Conservation (phyloP, 2,113 vertebrate genomes). For the Mesitornis unicolor region DNA sequence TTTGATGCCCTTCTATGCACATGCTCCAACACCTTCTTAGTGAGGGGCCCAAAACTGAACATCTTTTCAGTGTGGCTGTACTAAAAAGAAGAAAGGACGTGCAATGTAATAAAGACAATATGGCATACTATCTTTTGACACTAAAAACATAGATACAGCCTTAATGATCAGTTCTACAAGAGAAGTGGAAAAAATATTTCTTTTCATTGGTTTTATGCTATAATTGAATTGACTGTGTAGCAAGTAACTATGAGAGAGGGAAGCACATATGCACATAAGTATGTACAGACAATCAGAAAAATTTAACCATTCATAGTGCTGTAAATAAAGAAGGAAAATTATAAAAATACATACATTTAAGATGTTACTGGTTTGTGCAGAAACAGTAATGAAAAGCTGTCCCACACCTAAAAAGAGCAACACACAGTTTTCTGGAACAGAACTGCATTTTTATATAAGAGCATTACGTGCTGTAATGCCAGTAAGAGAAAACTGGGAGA, state of each 20-base stretch:
- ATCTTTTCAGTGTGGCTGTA: neutral
- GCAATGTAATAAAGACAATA: neutral
- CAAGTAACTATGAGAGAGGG: neutral
- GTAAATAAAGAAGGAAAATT: neutral
- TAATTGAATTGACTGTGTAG: neutral
- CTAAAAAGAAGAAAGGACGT: neutral
- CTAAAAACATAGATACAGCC: neutral
- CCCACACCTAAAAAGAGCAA: neutral
- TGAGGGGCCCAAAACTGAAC: too few relatives aligned
- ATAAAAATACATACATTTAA: neutral
- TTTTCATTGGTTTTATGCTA: neutral
- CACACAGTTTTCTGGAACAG: neutral
- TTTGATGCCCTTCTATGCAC: too few relatives aligned
- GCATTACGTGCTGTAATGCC: neutral
- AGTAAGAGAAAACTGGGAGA: neutral
- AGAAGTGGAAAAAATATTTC: neutral
- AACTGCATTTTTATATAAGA: neutral
- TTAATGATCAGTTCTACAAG: neutral
- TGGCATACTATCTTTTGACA: neutral
- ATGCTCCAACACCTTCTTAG: too few relatives aligned
- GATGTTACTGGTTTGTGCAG: neutral
- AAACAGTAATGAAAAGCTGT: neutral
- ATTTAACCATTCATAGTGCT: neutral
- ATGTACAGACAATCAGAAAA: neutral
- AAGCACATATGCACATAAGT: neutral